These are phyloP conservation scores for Tetranychus truncatus DNA, from an alignment of 2,888 invertebrate genomes.

Conservation along the genomic window DNA sequence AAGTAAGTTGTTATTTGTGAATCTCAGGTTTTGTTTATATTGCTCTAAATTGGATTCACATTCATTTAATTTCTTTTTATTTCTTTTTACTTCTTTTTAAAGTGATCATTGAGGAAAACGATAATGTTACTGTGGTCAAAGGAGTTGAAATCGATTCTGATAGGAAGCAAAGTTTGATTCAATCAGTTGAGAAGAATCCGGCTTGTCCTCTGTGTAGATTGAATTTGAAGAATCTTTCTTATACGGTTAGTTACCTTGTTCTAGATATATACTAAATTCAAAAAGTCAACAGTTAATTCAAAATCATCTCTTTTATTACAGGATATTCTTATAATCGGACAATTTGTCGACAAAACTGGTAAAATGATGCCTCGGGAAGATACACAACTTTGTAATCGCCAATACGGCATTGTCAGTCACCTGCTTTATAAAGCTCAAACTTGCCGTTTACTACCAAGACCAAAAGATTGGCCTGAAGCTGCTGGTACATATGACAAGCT, in stretches of 20 bases:
- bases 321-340: slow-evolving; percentile 33
- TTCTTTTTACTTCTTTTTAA: neutral
- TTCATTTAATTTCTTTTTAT: neutral
- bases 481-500: neutral
- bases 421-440: slow-evolving; percentile 27
- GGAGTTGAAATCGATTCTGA: slow-evolving; percentile 7
- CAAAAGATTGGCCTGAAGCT: slow-evolving; percentile 7
- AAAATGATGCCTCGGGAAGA: slow-evolving; percentile 31
- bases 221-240: slow-evolving; percentile 23
- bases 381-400: slow-evolving; percentile 29
- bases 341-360: slow-evolving; percentile 33
- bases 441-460: slow-evolving; percentile 19
- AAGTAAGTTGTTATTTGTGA: neutral
- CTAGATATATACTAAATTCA: neutral
- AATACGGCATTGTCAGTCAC: slow-evolving; percentile 23
- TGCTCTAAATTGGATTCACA: neutral
- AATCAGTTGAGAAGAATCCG: slow-evolving; percentile 7
- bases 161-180: neutral
- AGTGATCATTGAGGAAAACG: neutral
- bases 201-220: slow-evolving; percentile 26
- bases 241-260: slow-evolving; percentile 22
- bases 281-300: neutral
- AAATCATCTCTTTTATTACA: slow-evolving; percentile 18
- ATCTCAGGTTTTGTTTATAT: neutral
- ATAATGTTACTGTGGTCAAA: neutral